phyloP scores from a whole-genome alignment of 2,888 invertebrate genomes.

The Arctia plantaginis region DNA sequence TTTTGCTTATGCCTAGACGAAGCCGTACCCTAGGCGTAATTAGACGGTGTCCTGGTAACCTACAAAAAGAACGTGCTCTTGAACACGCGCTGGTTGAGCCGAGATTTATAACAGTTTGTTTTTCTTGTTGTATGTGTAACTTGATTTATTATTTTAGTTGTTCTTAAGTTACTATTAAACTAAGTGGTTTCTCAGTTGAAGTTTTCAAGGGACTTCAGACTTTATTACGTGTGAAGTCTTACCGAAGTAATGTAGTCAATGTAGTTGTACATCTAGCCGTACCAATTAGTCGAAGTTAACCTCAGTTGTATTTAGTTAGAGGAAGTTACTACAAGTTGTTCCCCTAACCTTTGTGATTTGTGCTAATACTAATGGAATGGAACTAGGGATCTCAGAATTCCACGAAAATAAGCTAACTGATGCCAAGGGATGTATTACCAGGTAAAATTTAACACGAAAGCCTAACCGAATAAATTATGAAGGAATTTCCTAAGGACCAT shows the following conservation, averaged over 20 bases:
- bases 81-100: slow-evolving; percentile 42
- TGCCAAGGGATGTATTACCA: background rate
- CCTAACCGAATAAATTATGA: background rate
- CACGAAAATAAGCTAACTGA: background rate
- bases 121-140: background rate
- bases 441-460: background rate
- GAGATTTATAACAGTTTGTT: slow-evolving; percentile 1
- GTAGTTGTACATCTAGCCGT: background rate
- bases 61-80: slow-evolving; percentile 44
- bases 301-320: background rate
- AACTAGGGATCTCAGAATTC: background rate
- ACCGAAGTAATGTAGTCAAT: background rate
- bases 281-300: background rate
- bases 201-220: background rate
- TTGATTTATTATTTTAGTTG: background rate
- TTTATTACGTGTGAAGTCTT: background rate
- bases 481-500: background rate
- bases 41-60: slow-evolving; percentile 46
- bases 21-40: slow-evolving; percentile 37
- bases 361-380: background rate
- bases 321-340: background rate
- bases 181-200: background rate
- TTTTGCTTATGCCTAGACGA: slow-evolving; percentile 30
- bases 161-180: background rate
- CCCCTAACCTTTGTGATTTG: background rate